Evolutionary conservation across 2,113 vertebrate species (phyloP), one percentile per base, ranked within the genome.

Genomic region (Sprattus sprattus): DNA sequence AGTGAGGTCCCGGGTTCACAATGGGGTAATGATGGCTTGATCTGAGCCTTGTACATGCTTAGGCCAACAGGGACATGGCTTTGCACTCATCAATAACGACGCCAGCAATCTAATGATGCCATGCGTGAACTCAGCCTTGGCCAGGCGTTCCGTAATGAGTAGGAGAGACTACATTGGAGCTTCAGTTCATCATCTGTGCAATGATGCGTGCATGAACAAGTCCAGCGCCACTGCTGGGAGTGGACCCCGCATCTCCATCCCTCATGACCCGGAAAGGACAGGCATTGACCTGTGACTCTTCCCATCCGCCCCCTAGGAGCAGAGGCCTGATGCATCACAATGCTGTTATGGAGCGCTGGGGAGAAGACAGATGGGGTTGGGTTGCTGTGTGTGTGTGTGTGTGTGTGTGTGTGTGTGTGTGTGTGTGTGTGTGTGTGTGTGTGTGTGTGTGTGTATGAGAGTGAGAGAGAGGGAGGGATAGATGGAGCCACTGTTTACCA

Each of bases 361-460:
- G 64, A 71, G 9, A 13, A 28, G 7, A 71, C 64, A 32, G 9
- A 71, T 71, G 64, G 64, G 25, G 25, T 7, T 13, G 64, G 64
- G 25, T 25, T 1, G 10, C 4, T 25, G 22, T 67, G 57, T 67
- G 64, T 64, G 57, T 28, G n/a, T 64, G 57, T 64, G 57, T 64
- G 57, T 64, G 57, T 64, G 57, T 64, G 57, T 64, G 57, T 64
- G 57, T 64, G 57, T 64, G 60, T 64, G 18, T 64, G 60, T 64
- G 60, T 64, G 60, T 64, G 60, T 64, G 22, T 64, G 60, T 64
- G 57, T 64, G 57, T 64, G 57, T 64, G 57, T 64, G 57, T 64
- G 22, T 64, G 57, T 64, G 57, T 22, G 22, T 64, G 60, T n/a
- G 22, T n/a, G 60, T n/a, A 0, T n/a, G 60, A n/a, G 22, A n/a